Evolutionary conservation across 64 coral and sea anemone genomes (phyloP).

Genomic region (Stylophora pistillata): DNA sequence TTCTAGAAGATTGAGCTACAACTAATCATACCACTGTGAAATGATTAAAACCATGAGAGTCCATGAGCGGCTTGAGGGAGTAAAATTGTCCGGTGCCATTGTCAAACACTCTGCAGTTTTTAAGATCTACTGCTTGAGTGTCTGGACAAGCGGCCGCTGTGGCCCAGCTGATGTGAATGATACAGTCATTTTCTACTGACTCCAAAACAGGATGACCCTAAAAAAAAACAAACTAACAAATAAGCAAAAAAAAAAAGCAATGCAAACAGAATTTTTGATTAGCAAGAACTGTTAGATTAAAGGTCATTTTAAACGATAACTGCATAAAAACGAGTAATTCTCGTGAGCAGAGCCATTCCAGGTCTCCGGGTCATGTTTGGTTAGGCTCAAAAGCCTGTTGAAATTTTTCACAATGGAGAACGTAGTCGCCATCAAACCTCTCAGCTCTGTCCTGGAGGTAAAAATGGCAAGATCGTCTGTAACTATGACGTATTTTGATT

Average conservation of each 20-base stretch:
- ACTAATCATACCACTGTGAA: conserved; percentile 6
- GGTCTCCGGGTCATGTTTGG: too few species aligned
- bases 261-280: neutral
- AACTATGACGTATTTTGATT: too few species aligned
- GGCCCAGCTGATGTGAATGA: conserved; percentile 15
- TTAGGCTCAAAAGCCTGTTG: too few species aligned
- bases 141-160: conserved; percentile 41
- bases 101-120: conserved; percentile 39
- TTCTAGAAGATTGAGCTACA: too few species aligned
- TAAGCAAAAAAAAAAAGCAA: neutral
- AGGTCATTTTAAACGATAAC: too few species aligned
- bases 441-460: too few species aligned
- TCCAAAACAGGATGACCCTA: conserved; percentile 43
- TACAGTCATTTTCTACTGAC: neutral
- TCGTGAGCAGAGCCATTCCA: too few species aligned
- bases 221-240: neutral
- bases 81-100: conserved; percentile 37
- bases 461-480: too few species aligned
- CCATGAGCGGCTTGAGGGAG: conserved; percentile 13
- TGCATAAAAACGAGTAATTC: too few species aligned
- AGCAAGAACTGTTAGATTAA: too few species aligned
- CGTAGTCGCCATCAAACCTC: too few species aligned
- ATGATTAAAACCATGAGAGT: neutral
- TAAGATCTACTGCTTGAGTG: neutral
- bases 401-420: too few species aligned